Conservation (phyloP, 2,113 vertebrate genomes). For the Puffinus mauretanicus region DNA sequence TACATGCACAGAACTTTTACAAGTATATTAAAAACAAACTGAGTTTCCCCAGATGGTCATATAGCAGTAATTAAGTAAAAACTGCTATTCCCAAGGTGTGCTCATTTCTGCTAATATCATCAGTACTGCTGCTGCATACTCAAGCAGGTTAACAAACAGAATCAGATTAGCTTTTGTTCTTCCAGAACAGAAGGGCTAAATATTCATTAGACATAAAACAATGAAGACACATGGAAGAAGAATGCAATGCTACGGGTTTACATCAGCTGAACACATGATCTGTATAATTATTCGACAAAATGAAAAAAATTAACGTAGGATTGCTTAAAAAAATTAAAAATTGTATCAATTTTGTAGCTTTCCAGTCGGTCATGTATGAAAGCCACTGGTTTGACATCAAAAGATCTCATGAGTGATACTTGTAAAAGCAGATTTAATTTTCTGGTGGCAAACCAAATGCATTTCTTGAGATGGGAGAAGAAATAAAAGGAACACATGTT, state of each 20-base stretch:
- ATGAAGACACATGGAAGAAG: background rate
- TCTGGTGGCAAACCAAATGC: background rate
- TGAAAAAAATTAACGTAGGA: background rate
- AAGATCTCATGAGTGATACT: background rate
- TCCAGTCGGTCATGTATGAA: background rate
- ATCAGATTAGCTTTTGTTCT: slow-evolving; percentile 1
- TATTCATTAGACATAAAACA: background rate
- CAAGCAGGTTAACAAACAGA: slow-evolving; percentile 19
- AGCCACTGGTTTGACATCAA: background rate
- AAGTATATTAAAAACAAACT: slow-evolving; percentile 24
- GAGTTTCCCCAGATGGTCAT: background rate
- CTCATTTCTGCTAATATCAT: slow-evolving; percentile 24
- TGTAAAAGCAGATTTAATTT: background rate
- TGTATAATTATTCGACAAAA: background rate
- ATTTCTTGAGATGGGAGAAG: background rate
- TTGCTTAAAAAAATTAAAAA: background rate
- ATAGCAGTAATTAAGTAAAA: slow-evolving; percentile 47
- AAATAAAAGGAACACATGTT: background rate
- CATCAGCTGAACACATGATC: rapidly evolving
- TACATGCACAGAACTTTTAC: background rate
- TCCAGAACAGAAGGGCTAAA: background rate
- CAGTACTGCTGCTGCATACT: background rate
- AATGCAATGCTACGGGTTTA: background rate
- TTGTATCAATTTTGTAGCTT: background rate
- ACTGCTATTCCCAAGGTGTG: slow-evolving; percentile 35